Conservation (phyloP, 1,140 invertebrate species). For the Berghia stephanieae region DNA sequence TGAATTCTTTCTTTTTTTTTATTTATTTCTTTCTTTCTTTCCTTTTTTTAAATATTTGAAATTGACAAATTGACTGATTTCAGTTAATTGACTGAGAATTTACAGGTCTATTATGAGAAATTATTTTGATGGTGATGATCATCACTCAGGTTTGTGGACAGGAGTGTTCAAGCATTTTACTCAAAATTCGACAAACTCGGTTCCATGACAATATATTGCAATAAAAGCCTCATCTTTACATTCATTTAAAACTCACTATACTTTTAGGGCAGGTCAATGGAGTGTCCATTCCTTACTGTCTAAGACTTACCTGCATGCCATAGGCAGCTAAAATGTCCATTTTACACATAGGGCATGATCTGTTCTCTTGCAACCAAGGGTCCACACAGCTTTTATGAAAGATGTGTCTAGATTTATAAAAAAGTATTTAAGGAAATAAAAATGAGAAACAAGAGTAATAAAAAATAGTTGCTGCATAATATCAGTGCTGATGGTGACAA, state of each 20-base stretch:
- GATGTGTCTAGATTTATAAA: slow-evolving; percentile 79
- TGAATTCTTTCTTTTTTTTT: too few relatives aligned
- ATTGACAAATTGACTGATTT: too few relatives aligned
- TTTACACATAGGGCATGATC: slow-evolving; percentile 95
- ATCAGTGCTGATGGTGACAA: too few relatives aligned
- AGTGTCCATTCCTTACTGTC: neutral
- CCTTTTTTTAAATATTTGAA: too few relatives aligned
- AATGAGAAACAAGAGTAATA: too few relatives aligned
- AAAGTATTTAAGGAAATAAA: too few relatives aligned
- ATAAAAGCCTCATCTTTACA: neutral
- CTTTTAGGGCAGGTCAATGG: neutral
- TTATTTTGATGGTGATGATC: neutral
- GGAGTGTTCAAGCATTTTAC: neutral
- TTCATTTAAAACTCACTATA: neutral
- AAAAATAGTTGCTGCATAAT: too few relatives aligned
- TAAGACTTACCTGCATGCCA: slow-evolving; percentile 73
- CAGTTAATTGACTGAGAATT: too few relatives aligned
- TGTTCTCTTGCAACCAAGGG: slow-evolving; percentile 91
- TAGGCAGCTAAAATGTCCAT: slow-evolving; percentile 93
- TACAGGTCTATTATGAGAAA: too few relatives aligned
- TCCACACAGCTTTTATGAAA: slow-evolving; percentile 95
- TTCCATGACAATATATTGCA: neutral
- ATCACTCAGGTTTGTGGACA: neutral
- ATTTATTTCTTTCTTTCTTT: too few relatives aligned
- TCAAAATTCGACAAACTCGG: neutral